Percentiles rank a stretch among this genome's conserved stretches.
Evolutionary conservation across 2,888 invertebrate species (phyloP).

Genomic region (Galeopsomyia nigrocyanea): DNA sequence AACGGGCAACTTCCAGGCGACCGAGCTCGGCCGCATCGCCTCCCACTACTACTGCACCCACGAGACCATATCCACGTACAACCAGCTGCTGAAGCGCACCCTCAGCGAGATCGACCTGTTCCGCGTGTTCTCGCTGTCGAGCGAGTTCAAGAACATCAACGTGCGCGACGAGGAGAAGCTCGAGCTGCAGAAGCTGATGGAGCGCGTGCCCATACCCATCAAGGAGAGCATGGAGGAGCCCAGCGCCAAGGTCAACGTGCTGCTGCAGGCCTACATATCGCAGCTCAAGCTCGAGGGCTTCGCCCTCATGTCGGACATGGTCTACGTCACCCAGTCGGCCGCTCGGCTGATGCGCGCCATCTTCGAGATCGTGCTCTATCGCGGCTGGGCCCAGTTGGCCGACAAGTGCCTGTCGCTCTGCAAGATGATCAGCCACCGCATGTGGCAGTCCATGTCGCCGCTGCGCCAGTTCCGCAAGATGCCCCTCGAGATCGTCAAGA

Average conservation of each 20-base stretch:
- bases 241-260: slow-evolving; percentile 95
- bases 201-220: slow-evolving; percentile 97
- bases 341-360: slow-evolving; percentile 95
- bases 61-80: slow-evolving; percentile 97
- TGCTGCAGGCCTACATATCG: slow-evolving; percentile 97
- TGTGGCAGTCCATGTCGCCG: slow-evolving; percentile 99
- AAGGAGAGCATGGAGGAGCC: slow-evolving; percentile 99
- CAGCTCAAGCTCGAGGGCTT: slow-evolving; percentile 97
- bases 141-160: slow-evolving; percentile 93
- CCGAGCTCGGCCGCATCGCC: slow-evolving; percentile 96
- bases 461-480: slow-evolving; percentile 96
- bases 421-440: slow-evolving; percentile 98
- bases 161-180: slow-evolving; percentile 97
- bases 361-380: slow-evolving; percentile 92
- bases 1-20: slow-evolving; percentile 88
- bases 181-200: slow-evolving; percentile 93
- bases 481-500: slow-evolving; percentile 96
- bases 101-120: slow-evolving; percentile 98
- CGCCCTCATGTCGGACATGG: slow-evolving; percentile 99
- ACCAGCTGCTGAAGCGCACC: slow-evolving; percentile 95
- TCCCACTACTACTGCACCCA: slow-evolving; percentile 98
- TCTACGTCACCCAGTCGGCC: slow-evolving; percentile 98
- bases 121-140: slow-evolving; percentile 97
- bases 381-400: slow-evolving; percentile 97
- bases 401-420: slow-evolving; percentile 96